These are phyloP conservation scores for Sinelater perroti DNA, from an alignment of 2,888 invertebrate species.

Conservation along the genomic window DNA sequence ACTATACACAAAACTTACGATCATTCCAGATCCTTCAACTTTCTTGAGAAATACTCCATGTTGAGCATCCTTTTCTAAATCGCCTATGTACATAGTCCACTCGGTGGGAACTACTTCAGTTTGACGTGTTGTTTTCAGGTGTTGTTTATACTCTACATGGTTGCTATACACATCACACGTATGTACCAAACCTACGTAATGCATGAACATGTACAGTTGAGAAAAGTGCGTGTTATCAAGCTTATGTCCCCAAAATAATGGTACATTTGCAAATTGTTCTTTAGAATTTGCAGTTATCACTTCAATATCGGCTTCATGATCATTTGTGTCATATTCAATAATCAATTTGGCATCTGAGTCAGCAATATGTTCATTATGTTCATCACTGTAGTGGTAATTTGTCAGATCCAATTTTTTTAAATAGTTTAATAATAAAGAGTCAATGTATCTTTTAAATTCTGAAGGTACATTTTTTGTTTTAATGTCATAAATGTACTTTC, in stretches of 20 bases:
- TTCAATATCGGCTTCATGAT: slow-evolving; percentile 47
- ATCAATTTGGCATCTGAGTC: slow-evolving; percentile 44
- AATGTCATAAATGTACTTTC: slow-evolving; percentile 54
- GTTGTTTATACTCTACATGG: slow-evolving; percentile 32
- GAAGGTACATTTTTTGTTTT: slow-evolving; percentile 49
- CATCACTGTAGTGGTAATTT: slow-evolving; percentile 34
- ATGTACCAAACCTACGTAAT: slow-evolving; percentile 45
- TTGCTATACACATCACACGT: slow-evolving; percentile 50
- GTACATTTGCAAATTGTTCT: slow-evolving; percentile 44
- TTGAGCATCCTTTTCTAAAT: slow-evolving; percentile 45
- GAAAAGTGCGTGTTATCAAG: slow-evolving; percentile 49
- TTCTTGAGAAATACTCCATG: slow-evolving; percentile 55
- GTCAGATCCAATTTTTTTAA: no score
- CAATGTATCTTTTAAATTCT: slow-evolving; percentile 23
- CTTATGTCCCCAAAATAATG: slow-evolving; percentile 36
- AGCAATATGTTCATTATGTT: slow-evolving; percentile 35
- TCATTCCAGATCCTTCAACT: slow-evolving; percentile 39
- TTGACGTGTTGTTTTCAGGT: slow-evolving; percentile 27
- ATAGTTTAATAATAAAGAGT: no score
- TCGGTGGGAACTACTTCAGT: slow-evolving; percentile 47
- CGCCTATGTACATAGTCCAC: slow-evolving; percentile 55
- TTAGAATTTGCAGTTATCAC: slow-evolving; percentile 46
- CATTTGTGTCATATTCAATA: slow-evolving; percentile 35
- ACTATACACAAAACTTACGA: slow-evolving; percentile 43
- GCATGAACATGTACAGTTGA: slow-evolving; percentile 41